Evolutionary conservation across 2,113 vertebrate genomes (phyloP).

Genomic region (Siphamia tubifer): DNA sequence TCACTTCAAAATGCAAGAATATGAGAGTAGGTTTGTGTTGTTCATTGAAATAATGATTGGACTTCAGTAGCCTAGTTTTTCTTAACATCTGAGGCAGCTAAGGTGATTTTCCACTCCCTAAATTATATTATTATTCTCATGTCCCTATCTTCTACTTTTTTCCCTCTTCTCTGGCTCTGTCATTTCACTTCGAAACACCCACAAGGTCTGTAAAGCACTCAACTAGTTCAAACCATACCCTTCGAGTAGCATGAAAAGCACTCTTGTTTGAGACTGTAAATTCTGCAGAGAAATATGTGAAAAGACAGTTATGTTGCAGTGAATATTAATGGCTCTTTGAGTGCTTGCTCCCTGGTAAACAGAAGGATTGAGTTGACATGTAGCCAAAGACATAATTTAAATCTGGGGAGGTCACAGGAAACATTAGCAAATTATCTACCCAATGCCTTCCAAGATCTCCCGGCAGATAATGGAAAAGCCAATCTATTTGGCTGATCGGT

Average conservation of each 20-base stretch:
- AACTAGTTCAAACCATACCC: constrained; percentile 43
- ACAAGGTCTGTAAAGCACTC: constrained; percentile 52
- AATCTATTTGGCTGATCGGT: constrained; percentile 81
- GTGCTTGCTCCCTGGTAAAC: constrained; percentile 71
- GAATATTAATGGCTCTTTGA: constrained; percentile 73
- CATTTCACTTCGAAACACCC: constrained; percentile 45
- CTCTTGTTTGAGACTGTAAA: constrained; percentile 47
- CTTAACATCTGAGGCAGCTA: constrained; percentile 49
- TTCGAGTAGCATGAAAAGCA: constrained; percentile 47
- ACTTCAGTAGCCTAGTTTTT: constrained; percentile 49
- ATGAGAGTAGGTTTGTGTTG: constrained; percentile 35
- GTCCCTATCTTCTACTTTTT: constrained; percentile 11
- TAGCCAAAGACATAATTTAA: constrained; percentile 81
- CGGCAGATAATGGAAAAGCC: constrained; percentile 79
- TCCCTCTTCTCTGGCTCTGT: constrained; percentile 25
- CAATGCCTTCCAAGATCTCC: constrained; percentile 77
- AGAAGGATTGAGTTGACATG: constrained; percentile 70
- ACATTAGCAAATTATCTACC: constrained; percentile 84
- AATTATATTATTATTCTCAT: constrained; percentile 47
- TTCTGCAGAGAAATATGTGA: constrained; percentile 50
- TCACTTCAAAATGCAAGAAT: constrained; percentile 66
- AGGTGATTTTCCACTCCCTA: constrained; percentile 52
- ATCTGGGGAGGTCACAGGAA: constrained; percentile 83
- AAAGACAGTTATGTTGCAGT: constrained; percentile 63
- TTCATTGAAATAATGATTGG: constrained; percentile 62